These are phyloP conservation scores for Balearica regulorum DNA, from an alignment of 2,797 vertebrate species.

Conservation along the genomic window DNA sequence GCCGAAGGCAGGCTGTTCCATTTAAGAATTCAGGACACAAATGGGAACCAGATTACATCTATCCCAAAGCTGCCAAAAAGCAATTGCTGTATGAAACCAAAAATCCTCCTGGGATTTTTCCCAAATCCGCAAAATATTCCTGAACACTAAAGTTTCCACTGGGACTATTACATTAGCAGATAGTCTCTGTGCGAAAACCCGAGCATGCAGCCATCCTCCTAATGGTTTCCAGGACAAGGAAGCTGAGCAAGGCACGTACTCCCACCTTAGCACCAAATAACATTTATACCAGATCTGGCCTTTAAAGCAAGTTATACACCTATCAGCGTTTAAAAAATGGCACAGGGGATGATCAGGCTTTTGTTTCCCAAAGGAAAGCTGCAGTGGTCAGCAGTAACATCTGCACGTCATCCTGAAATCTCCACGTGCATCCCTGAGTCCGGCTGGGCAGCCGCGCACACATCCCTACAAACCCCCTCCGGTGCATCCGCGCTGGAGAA, in stretches of 20 bases:
- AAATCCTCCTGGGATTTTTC: slow-evolving; percentile 42
- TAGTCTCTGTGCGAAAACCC: neutral
- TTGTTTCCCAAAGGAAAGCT: neutral
- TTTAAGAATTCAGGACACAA: slow-evolving; percentile 4
- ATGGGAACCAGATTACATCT: slow-evolving; percentile 29
- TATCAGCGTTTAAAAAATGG: neutral
- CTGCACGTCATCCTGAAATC: neutral
- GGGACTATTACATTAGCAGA: slow-evolving; percentile 37
- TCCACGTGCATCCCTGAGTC: accelerated
- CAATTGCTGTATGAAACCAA: slow-evolving; percentile 33
- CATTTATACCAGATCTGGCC: neutral
- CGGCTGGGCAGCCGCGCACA: accelerated
- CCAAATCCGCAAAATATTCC: slow-evolving; percentile 50
- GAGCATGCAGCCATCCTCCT: neutral
- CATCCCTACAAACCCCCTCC: neutral
- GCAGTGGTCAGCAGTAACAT: neutral
- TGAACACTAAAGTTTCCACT: neutral
- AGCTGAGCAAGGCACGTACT: neutral
- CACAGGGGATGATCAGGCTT: neutral
- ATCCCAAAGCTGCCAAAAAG: slow-evolving; percentile 35
- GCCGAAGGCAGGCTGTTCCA: neutral
- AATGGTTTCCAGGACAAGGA: neutral
- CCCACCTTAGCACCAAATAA: neutral
- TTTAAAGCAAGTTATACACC: accelerated
- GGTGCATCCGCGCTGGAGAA: neutral